Conservation (phyloP, 2,113 vertebrate species). For the Mirza zaza region DNA sequence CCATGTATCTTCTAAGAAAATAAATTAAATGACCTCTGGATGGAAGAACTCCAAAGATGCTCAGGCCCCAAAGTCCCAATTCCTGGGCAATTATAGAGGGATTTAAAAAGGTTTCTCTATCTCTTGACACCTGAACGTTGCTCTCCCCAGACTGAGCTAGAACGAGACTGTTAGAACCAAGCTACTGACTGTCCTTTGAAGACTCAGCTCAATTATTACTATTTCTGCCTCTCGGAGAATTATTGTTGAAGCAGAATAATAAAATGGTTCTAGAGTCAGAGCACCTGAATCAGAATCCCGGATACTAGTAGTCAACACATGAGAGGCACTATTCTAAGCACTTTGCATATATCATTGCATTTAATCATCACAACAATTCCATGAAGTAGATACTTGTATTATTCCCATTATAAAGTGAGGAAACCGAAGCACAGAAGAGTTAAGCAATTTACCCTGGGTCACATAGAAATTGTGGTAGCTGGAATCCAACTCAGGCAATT, state of each 20-base stretch:
- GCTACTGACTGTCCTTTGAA: neutral
- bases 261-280: neutral
- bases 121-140: neutral
- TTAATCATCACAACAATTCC: neutral
- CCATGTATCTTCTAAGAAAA: constrained; percentile 1
- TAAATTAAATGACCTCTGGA: neutral
- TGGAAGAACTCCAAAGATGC: neutral
- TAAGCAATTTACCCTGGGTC: neutral
- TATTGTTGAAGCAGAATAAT: neutral
- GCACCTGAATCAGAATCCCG: neutral
- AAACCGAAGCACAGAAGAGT: neutral
- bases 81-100: neutral
- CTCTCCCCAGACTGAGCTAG: neutral
- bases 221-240: neutral
- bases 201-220: neutral
- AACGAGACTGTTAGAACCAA: neutral
- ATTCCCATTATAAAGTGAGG: neutral
- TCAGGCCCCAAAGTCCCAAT: neutral
- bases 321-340: neutral
- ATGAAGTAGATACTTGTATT: neutral
- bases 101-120: neutral
- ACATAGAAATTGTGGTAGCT: neutral
- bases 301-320: neutral
- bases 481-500: neutral
- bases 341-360: neutral